phyloP scores from a whole-genome alignment of 92 coral and sea anemone species.

The Phenganax stokvisi region DNA sequence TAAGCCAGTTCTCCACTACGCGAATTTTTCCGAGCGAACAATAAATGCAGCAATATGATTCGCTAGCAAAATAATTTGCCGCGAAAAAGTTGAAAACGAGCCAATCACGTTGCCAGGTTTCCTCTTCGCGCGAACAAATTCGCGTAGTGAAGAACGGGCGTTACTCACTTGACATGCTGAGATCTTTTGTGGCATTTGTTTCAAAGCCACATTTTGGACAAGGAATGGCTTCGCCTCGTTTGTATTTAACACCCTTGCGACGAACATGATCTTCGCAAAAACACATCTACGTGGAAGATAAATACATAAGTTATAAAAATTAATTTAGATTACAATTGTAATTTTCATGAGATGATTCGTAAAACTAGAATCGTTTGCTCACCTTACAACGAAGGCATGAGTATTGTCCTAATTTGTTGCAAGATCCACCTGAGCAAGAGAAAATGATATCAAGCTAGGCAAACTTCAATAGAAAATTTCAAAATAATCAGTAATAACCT shows the following conservation, averaged over 20 bases:
- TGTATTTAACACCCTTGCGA: slow-evolving; percentile 84
- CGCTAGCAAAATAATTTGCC: too few relatives aligned
- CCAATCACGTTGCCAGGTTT: too few relatives aligned
- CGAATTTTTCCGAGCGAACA: background rate
- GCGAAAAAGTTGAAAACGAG: too few relatives aligned
- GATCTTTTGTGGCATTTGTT: slow-evolving; percentile 89
- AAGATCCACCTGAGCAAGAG: slow-evolving; percentile 71
- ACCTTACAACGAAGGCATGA: slow-evolving; percentile 96
- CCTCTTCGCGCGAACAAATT: too few relatives aligned
- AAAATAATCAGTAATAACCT: slow-evolving; percentile 30
- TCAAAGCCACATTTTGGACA: slow-evolving; percentile 94
- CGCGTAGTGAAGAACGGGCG: too few relatives aligned
- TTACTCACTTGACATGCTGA: slow-evolving; percentile 92
- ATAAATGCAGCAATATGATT: too few relatives aligned
- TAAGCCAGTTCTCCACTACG: too few relatives aligned
- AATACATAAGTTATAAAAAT: background rate
- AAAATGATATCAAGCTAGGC: background rate
- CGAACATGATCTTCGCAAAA: slow-evolving; percentile 95
- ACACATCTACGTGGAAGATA: slow-evolving; percentile 54
- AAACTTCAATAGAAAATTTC: background rate
- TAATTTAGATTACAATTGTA: background rate
- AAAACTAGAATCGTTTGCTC: background rate
- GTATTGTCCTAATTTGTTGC: slow-evolving; percentile 82
- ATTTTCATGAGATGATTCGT: background rate
- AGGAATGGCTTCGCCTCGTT: slow-evolving; percentile 82